Evolutionary conservation across 2,797 vertebrate species (phyloP).

Genomic region (Anisognathus igniventris): DNA sequence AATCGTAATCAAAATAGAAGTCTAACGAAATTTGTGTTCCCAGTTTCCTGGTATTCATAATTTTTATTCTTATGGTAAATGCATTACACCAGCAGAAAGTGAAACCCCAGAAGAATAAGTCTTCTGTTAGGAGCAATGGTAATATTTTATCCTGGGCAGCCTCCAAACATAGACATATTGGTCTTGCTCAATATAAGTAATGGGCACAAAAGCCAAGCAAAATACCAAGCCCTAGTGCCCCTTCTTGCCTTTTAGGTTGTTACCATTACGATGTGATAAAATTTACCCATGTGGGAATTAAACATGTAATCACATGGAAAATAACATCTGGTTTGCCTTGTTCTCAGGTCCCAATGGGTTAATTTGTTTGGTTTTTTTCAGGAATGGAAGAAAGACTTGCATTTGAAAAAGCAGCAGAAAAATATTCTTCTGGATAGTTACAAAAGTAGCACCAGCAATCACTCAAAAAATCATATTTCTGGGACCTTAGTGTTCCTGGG

Average conservation of each 20-base stretch:
- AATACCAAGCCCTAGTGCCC: neutral
- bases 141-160: neutral
- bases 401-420: constrained; percentile 28
- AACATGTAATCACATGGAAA: neutral
- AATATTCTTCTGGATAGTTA: neutral
- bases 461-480: neutral
- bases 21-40: neutral
- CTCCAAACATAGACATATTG: neutral
- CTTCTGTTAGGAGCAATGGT: neutral
- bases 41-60: neutral
- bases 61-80: neutral
- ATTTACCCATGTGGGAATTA: neutral
- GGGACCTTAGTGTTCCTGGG: neutral
- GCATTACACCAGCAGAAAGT: neutral
- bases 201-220: neutral
- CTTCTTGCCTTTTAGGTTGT: neutral
- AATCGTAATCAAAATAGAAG: neutral
- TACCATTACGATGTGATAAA: neutral
- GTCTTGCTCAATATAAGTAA: neutral
- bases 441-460: neutral
- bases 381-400: constrained; percentile 1
- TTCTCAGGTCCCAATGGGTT: neutral
- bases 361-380: constrained; percentile 31
- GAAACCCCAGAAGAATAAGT: neutral
- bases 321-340: neutral